Percentiles rank a stretch among this genome's conserved stretches.
Conservation (phyloP, 2,888 invertebrate genomes). For the Chrysina gloriosa region DNA sequence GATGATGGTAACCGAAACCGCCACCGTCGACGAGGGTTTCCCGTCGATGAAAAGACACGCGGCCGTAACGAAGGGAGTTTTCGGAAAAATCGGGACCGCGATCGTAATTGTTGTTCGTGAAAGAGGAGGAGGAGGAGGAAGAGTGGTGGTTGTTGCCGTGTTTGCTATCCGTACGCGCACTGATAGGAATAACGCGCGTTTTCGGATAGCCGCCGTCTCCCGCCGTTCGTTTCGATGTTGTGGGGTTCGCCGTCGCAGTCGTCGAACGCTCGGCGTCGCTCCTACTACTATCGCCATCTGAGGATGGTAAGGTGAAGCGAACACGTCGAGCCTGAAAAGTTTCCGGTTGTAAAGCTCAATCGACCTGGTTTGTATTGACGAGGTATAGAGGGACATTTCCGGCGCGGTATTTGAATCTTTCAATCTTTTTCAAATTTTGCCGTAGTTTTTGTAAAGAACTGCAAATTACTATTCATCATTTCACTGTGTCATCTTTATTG, state of each 20-base stretch:
- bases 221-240: conserved; percentile 34
- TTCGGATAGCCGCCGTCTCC: conserved; percentile 33
- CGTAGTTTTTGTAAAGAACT: too few relatives aligned
- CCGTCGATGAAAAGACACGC: neutral
- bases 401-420: too few relatives aligned
- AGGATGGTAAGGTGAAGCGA: conserved; percentile 58
- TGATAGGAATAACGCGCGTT: conserved; percentile 34
- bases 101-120: neutral
- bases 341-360: neutral
- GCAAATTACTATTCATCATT: too few relatives aligned
- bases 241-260: conserved; percentile 52
- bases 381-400: neutral
- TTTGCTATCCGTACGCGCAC: conserved; percentile 32
- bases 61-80: conserved; percentile 3
- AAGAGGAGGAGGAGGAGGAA: neutral
- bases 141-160: conserved; percentile 22
- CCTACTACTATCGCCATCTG: conserved; percentile 54
- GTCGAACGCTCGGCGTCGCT: conserved; percentile 46
- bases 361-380: neutral
- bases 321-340: conserved; percentile 58
- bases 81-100: neutral
- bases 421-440: too few relatives aligned
- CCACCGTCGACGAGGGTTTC: neutral
- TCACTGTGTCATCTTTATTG: too few relatives aligned
- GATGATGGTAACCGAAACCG: neutral